Percentiles rank a stretch among this genome's conserved stretches.
Evolutionary conservation across 2,888 invertebrate genomes (phyloP).

Genomic region (Zootermopsis nevadensis): DNA sequence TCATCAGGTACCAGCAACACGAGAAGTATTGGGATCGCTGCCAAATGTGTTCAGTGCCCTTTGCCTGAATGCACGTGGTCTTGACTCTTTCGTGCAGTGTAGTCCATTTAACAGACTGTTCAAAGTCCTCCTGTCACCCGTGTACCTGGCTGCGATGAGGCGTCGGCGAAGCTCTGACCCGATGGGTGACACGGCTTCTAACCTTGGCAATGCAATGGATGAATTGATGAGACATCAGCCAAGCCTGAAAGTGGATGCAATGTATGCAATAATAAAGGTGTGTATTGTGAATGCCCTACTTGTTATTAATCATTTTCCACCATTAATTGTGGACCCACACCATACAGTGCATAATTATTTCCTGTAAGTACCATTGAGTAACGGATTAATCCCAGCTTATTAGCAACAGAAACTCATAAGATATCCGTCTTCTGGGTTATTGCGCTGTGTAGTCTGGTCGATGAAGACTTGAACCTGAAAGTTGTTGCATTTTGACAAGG

Average conservation of each 20-base stretch:
- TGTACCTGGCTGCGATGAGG: slow-evolving; percentile 87
- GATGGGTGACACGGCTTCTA: slow-evolving; percentile 82
- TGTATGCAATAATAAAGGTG: slow-evolving; percentile 81
- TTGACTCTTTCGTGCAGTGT: slow-evolving; percentile 81
- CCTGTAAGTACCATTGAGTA: too few relatives aligned
- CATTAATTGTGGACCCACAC: too few relatives aligned
- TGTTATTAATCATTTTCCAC: too few relatives aligned
- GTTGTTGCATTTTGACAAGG: too few relatives aligned
- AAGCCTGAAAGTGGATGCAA: slow-evolving; percentile 81
- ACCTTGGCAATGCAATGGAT: slow-evolving; percentile 89
- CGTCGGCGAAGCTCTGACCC: slow-evolving; percentile 83
- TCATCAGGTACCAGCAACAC: slow-evolving; percentile 71
- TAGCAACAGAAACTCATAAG: too few relatives aligned
- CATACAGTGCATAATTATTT: too few relatives aligned
- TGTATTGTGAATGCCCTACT: background rate
- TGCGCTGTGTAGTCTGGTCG: too few relatives aligned
- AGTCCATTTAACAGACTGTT: slow-evolving; percentile 86
- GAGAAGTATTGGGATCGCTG: slow-evolving; percentile 83
- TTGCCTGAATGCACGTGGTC: slow-evolving; percentile 83
- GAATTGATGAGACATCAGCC: slow-evolving; percentile 91
- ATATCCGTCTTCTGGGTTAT: too few relatives aligned
- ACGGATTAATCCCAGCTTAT: too few relatives aligned
- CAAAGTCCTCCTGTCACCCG: slow-evolving; percentile 81
- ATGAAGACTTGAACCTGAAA: too few relatives aligned
- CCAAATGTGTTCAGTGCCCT: slow-evolving; percentile 90